A percentile compares a stretch with the other conserved stretches of the same genome.
Conservation (phyloP, 2,888 invertebrate species). For the Galerucella pusilla region DNA sequence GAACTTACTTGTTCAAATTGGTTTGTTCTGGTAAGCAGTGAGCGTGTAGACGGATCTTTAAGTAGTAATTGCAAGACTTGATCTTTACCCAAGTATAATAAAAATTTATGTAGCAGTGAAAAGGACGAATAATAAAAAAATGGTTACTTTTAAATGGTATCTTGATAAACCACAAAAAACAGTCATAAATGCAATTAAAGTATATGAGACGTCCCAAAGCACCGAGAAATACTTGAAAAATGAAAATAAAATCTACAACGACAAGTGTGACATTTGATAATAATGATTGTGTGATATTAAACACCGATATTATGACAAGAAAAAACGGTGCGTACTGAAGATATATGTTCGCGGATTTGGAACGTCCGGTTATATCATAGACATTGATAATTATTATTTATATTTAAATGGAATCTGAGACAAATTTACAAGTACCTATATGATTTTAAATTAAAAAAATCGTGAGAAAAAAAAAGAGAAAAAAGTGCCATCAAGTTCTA, state of each 20-base stretch:
- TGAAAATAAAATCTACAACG: background rate
- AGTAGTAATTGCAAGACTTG: slow-evolving; percentile 35
- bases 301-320: background rate
- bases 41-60: too few species aligned
- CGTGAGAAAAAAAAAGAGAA: slow-evolving; percentile 41
- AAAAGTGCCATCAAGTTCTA: slow-evolving; percentile 60
- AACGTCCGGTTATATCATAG: slow-evolving; percentile 42
- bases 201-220: slow-evolving; percentile 37
- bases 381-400: slow-evolving; percentile 48
- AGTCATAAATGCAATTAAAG: slow-evolving; percentile 59
- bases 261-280: background rate
- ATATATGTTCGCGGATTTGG: slow-evolving; percentile 7
- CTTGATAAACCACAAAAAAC: slow-evolving; percentile 59
- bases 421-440: slow-evolving; percentile 57
- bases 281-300: background rate
- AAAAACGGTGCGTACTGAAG: background rate
- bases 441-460: slow-evolving; percentile 52
- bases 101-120: slow-evolving; percentile 49
- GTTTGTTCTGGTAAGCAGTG: too few species aligned
- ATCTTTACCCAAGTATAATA: slow-evolving; percentile 48
- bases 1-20: too few species aligned
- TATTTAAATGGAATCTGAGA: slow-evolving; percentile 56
- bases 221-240: background rate
- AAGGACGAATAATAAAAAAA: slow-evolving; percentile 47
- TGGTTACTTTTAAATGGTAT: slow-evolving; percentile 55